Evolutionary conservation across 1,140 invertebrate species (phyloP), one percentile per base, ranked within the genome.

Genomic region (Samia ricini): DNA sequence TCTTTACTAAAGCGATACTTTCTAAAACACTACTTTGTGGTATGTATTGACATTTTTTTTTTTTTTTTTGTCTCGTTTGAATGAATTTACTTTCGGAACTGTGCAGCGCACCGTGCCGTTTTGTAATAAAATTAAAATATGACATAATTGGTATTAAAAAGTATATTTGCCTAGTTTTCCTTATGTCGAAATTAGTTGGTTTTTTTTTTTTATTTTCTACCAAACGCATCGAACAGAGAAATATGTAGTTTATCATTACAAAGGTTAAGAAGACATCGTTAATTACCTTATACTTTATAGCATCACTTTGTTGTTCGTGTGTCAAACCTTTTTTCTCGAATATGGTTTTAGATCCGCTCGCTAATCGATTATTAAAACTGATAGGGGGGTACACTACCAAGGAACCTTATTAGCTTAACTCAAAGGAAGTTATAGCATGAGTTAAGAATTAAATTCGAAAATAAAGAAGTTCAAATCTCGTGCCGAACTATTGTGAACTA

Each of bases 1-100:
- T 81, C 76, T 77, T 75, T 69, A 65, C 75, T 73, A 71, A 78
- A 71, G 71, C 69, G 66, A 67, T 69, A 78, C 76, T 78, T 78
- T 78, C 76, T 78, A 78, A 78, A 76, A 77, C 68, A 70, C 61
- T 74, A 64, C 60, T 73, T 63, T 60, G 56, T 52, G 70, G 62
- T 67, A 56, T 61, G 68, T 74, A 73, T 72, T 72, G 69, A 65
- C 62, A 68, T 68, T 75, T 68, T 74, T 29, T 42, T 42, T 42
- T 67, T 68, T 75, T 68, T 74, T 29, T 42, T 42, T 42, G 33
- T 42, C 33, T 42, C 71, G 64, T 69, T 60, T 58, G 57, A 68
- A 60, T 49, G 64, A 57, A 55, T 61, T 50, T 61, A 50, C 51
- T 66, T 18, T 23, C 26, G 59, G 54, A 59, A 49, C 33, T 8